A percentile compares a stretch with the other conserved stretches of the same genome.
phyloP scores from a whole-genome alignment of 2,113 vertebrate species.

The Cercocebus atys region DNA sequence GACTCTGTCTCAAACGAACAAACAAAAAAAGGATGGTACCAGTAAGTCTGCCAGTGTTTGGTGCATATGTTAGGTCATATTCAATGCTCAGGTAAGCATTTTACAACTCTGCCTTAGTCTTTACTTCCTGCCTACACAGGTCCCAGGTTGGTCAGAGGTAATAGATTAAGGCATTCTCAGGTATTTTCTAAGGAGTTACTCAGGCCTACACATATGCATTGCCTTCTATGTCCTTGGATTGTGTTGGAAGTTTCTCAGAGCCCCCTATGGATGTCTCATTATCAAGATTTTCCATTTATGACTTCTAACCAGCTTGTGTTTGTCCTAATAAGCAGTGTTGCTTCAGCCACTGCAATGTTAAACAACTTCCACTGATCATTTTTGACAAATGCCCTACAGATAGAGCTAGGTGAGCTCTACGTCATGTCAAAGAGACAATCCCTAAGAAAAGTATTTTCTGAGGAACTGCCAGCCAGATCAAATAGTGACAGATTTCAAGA shows the following conservation, averaged over 20 bases:
- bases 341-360: not conserved
- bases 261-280: not conserved
- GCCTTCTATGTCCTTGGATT: not conserved
- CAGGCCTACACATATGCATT: fast-evolving
- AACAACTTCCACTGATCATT: not conserved
- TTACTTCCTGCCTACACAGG: not conserved
- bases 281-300: not conserved
- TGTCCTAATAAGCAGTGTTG: not conserved
- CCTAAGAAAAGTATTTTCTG: not conserved
- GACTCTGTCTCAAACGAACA: too few species aligned
- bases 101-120: not conserved
- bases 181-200: not conserved
- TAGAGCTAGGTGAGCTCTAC: not conserved
- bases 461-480: not conserved
- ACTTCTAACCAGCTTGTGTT: not conserved
- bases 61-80: not conserved
- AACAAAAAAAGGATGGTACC: too few species aligned
- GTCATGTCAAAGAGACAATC: not conserved
- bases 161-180: not conserved
- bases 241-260: not conserved
- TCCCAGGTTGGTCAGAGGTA: not conserved
- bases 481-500: not conserved
- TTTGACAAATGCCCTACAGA: not conserved
- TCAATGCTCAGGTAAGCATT: not conserved
- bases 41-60: not conserved